phyloP scores from a whole-genome alignment of 2,113 vertebrate genomes.

The Symphodus melops region DNA sequence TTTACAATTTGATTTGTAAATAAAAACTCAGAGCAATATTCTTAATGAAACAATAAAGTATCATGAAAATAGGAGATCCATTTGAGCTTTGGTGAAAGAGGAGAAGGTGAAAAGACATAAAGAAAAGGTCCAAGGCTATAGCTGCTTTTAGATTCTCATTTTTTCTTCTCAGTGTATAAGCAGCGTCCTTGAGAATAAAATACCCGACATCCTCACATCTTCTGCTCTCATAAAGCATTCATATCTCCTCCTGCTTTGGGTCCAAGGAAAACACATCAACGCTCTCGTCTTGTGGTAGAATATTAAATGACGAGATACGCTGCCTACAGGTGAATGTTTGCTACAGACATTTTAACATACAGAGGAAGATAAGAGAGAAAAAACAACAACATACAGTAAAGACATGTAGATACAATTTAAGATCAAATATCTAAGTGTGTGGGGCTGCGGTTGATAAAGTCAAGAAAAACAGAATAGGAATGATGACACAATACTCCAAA shows the following conservation, averaged over 20 bases:
- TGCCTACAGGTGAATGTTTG: no score
- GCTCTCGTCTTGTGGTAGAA: background rate
- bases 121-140: slow-evolving; percentile 33
- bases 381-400: slow-evolving; percentile 4
- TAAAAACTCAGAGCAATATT: slow-evolving; percentile 16
- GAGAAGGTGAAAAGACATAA: slow-evolving; percentile 14
- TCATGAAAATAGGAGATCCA: slow-evolving; percentile 21
- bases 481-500: no score
- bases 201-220: background rate
- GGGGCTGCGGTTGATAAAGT: background rate
- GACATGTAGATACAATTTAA: background rate
- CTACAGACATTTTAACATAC: no score
- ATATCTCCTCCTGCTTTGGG: background rate
- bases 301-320: background rate
- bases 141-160: slow-evolving; percentile 6
- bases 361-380: no score
- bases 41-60: slow-evolving; percentile 12
- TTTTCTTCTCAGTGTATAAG: slow-evolving; percentile 5
- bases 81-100: background rate
- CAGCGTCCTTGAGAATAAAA: slow-evolving; percentile 15
- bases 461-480: no score
- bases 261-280: slow-evolving; percentile 8
- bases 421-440: no score
- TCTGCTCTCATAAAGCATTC: slow-evolving; percentile 10
- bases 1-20: slow-evolving; percentile 15